phyloP scores from a whole-genome alignment of 2,888 invertebrate species.

The Operophtera brumata region DNA sequence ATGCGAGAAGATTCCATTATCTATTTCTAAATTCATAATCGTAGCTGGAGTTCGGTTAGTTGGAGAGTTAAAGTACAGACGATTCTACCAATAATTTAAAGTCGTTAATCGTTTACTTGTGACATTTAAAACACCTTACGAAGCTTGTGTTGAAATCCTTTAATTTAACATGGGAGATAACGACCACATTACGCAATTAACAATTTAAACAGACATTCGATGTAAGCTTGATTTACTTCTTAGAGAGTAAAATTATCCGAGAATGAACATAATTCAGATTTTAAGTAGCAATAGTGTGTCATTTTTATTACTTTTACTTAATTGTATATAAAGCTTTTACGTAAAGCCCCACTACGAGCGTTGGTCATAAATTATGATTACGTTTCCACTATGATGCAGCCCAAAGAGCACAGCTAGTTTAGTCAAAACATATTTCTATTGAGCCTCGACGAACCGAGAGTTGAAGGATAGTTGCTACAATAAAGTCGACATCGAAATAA shows the following conservation, averaged over 20 bases:
- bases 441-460: neutral
- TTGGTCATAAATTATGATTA: constrained; percentile 25
- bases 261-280: constrained; percentile 22
- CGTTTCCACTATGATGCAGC: constrained; percentile 13
- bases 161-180: constrained; percentile 7
- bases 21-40: no score
- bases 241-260: constrained; percentile 21
- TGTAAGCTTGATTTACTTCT: constrained; percentile 25
- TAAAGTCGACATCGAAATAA: no score
- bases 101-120: neutral
- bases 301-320: constrained; percentile 26
- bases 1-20: no score
- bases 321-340: constrained; percentile 26
- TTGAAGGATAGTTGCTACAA: neutral
- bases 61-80: no score
- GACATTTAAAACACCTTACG: neutral
- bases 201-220: constrained; percentile 6
- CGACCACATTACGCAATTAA: constrained; percentile 16
- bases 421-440: neutral
- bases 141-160: constrained; percentile 7
- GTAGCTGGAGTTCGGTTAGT: no score
- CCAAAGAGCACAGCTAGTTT: constrained; percentile 6
- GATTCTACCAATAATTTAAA: neutral
- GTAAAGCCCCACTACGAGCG: constrained; percentile 17
- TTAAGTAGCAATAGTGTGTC: constrained; percentile 27